Base-by-base conservation (phyloP, 2,113 vertebrate genomes). In the Gopherus evgoodei region DNA sequence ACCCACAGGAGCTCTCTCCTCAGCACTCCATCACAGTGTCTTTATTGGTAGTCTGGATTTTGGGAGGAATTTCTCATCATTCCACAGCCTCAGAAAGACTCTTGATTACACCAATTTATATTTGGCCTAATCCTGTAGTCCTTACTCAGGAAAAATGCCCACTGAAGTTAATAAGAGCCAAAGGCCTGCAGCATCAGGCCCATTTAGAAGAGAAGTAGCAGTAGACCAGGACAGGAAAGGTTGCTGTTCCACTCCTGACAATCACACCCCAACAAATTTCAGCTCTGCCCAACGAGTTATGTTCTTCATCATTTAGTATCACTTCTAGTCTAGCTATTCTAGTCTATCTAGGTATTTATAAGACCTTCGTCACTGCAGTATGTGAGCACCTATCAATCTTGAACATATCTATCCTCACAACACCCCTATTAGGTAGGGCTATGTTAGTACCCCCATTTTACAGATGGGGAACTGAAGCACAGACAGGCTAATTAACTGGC, bases 301-400 rank as follows among this genome's bases (percentile, higher is more conserved):
- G 6, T 17, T 38, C 84, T 6, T 11, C 25, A 80, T 62, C 25
- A 89, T 27, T 27, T 1, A 24, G 16, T 65, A 12, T 59, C 62
- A 35, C 31, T 24, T 86, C 47, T 44, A 29, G 3, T 44, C 75
- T 44, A 21, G 38, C 47, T 79, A 6, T 72, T 19, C 42, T 57
- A 1, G 57, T 38, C 35, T 11, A 1, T 1, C 38, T 2, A 16
- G n/a, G 1, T 75, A 62, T 11, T 42, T 31, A 47, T 50, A 4
- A 31, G 42, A 49, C 47, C 11, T 19, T 0, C 38, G 25, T 22
- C 87, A 35, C 0, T 0, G 25, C 50, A 81, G 5, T 47, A 6
- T 1, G 6, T 87, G 5, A 3, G 10, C 17, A 25, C n/a, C 86
- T 69, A 0, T 0, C 31, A 16, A 31, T 27, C 9, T 2, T 50